Percentiles rank a stretch among this genome's conserved stretches.
phyloP scores from a whole-genome alignment of 2,797 vertebrate genomes.

The Amphiprion clarkii region DNA sequence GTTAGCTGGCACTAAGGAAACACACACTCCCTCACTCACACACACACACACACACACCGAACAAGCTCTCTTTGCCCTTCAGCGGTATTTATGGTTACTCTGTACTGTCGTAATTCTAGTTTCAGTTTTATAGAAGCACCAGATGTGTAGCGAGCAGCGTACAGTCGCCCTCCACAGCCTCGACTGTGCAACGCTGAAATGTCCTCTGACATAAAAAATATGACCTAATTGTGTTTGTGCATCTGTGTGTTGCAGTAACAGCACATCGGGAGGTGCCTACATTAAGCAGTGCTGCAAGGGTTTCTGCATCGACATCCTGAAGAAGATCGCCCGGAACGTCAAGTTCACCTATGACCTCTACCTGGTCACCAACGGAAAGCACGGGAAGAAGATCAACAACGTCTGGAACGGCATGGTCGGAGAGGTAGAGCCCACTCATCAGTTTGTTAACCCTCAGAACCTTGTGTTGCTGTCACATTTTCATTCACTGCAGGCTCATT shows the following conservation, averaged over 20 bases:
- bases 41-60: slow-evolving; percentile 56
- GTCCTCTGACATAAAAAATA: slow-evolving; percentile 19
- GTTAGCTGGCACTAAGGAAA: slow-evolving; percentile 62
- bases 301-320: slow-evolving; percentile 97
- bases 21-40: slow-evolving; percentile 56
- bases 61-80: slow-evolving; percentile 59
- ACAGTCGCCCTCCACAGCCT: slow-evolving; percentile 23
- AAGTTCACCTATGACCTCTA: slow-evolving; percentile 99
- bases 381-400: slow-evolving; percentile 98
- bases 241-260: slow-evolving; percentile 87
- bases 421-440: slow-evolving; percentile 84
- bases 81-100: slow-evolving; percentile 64
- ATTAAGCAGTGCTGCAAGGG: slow-evolving; percentile 98
- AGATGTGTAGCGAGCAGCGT: slow-evolving; percentile 62
- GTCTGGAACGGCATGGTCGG: slow-evolving; percentile 99
- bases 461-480: no score
- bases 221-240: slow-evolving; percentile 43
- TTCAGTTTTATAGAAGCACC: slow-evolving; percentile 70
- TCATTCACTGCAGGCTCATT: no score
- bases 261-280: slow-evolving; percentile 90
- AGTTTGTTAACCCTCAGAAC: no score
- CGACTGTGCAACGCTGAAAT: slow-evolving; percentile 15
- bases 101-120: slow-evolving; percentile 61
- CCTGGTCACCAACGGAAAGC: slow-evolving; percentile 97
- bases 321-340: slow-evolving; percentile 95